Conservation (phyloP, 2,888 invertebrate species). For the Pyrrhia umbra region DNA sequence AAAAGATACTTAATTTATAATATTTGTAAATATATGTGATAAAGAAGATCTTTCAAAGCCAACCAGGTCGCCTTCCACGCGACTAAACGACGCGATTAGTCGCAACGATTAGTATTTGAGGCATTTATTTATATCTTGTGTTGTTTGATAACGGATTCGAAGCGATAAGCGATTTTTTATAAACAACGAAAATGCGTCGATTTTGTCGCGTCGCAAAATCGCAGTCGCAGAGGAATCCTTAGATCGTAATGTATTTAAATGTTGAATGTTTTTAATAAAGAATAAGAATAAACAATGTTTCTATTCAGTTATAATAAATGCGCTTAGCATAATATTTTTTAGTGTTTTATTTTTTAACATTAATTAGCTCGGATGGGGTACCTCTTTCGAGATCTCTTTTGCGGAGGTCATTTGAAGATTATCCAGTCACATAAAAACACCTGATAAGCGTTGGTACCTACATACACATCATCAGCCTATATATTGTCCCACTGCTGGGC, state of each 20-base stretch:
- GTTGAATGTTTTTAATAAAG: constrained; percentile 39
- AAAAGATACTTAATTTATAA: background rate
- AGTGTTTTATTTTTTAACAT: constrained; percentile 27
- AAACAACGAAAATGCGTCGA: constrained; percentile 19
- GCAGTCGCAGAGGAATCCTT: constrained; percentile 8
- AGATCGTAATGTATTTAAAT: constrained; percentile 22
- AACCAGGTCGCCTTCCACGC: background rate
- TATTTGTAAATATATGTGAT: constrained; percentile 21
- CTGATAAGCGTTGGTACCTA: too few species aligned
- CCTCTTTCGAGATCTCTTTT: too few species aligned
- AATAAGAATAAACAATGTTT: constrained; percentile 48
- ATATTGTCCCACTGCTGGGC: too few species aligned
- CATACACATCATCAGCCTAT: too few species aligned
- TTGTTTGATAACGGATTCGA: constrained; percentile 19
- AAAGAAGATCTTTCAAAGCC: constrained; percentile 5
- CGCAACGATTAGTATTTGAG: constrained; percentile 38
- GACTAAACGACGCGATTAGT: constrained; percentile 26
- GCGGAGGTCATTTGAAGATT: too few species aligned
- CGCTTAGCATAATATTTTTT: constrained; percentile 26
- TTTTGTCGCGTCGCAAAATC: constrained; percentile 3
- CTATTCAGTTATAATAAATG: constrained; percentile 40
- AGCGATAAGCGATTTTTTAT: background rate
- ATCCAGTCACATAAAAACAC: too few species aligned
- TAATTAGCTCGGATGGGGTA: too few species aligned
- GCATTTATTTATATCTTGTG: constrained; percentile 47